Evolutionary conservation across 2,888 invertebrate genomes (phyloP).

Genomic region (Augochlorella aurata): DNA sequence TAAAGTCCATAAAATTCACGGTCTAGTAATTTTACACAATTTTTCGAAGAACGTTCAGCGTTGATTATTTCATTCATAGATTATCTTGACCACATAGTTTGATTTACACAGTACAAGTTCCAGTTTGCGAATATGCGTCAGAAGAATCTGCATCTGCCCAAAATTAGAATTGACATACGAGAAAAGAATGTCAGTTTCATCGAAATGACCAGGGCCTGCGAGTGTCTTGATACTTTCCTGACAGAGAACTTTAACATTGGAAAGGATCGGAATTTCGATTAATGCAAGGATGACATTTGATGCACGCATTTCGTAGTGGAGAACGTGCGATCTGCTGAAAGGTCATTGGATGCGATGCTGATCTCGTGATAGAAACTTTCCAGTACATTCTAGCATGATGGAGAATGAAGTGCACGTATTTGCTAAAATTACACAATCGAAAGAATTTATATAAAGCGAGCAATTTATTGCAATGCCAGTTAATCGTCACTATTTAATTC

Average conservation of each 20-base stretch:
- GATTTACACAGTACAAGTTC: neutral
- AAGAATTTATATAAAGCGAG: neutral
- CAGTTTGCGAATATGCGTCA: neutral
- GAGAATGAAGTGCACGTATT: neutral
- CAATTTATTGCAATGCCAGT: neutral
- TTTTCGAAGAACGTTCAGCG: neutral
- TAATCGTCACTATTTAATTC: neutral
- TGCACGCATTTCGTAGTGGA: conserved; percentile 42
- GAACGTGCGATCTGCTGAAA: conserved; percentile 52
- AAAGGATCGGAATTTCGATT: conserved; percentile 15
- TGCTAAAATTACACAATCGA: neutral
- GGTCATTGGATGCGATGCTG: conserved; percentile 40
- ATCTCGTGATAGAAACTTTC: conserved; percentile 14
- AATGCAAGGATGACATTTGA: conserved; percentile 47
- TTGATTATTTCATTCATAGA: neutral
- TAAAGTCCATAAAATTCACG: too few relatives aligned
- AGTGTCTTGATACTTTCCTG: neutral
- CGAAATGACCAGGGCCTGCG: neutral
- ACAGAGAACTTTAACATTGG: neutral
- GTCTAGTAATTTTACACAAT: neutral
- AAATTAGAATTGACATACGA: neutral
- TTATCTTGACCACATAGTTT: neutral
- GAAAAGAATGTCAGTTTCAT: neutral
- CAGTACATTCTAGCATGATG: neutral
- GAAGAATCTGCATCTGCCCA: neutral